phyloP scores from a whole-genome alignment of 2,113 vertebrate species.

The Chelonoidis abingdonii region DNA sequence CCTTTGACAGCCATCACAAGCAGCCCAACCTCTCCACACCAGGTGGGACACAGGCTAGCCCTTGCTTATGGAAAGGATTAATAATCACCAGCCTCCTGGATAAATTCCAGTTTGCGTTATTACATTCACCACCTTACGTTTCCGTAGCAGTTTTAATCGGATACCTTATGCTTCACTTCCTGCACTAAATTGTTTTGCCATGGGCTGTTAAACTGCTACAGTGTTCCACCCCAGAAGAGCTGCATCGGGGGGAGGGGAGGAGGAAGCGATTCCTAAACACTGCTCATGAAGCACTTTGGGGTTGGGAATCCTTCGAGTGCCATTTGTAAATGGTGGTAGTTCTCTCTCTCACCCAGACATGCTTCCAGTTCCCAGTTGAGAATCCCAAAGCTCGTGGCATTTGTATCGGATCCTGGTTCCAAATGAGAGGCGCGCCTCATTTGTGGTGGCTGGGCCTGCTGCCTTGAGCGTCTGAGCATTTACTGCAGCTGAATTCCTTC shows the following conservation, averaged over 20 bases:
- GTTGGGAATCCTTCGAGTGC: neutral
- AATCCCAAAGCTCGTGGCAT: accelerated
- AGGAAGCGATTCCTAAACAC: neutral
- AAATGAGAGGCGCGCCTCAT: accelerated
- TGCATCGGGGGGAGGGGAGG: neutral
- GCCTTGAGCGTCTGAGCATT: neutral
- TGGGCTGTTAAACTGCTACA: neutral
- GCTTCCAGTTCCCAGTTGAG: neutral
- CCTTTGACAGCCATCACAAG: neutral
- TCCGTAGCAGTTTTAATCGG: neutral
- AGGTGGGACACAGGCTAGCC: neutral
- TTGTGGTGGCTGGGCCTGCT: accelerated
- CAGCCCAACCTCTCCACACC: neutral
- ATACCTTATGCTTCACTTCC: neutral
- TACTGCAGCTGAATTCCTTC: neutral
- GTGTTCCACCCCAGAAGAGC: neutral
- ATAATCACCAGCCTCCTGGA: neutral
- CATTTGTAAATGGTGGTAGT: neutral
- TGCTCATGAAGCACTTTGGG: neutral
- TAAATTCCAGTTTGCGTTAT: neutral
- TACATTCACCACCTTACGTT: neutral
- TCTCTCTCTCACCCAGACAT: neutral
- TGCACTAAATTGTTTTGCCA: neutral
- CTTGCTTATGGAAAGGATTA: neutral
- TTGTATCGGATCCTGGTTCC: accelerated